Conservation (phyloP, 1,140 invertebrate genomes). For the Aradophagus sp. region DNA sequence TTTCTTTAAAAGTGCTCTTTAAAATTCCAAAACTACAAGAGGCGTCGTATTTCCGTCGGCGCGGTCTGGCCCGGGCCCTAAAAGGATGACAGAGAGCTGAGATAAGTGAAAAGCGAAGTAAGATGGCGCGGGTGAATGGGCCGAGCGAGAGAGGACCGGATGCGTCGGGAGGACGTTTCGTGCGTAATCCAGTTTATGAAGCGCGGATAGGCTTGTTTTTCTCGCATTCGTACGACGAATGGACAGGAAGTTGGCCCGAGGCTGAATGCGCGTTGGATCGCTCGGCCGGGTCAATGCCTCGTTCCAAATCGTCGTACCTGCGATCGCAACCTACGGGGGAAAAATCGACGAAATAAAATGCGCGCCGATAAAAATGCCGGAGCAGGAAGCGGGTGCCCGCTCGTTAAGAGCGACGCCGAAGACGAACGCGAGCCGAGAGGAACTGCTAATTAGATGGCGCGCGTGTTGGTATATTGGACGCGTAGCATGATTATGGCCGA, state of each 20-base stretch:
- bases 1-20: not conserved
- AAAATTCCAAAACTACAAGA: not conserved
- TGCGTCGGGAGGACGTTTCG: slow-evolving; percentile 63
- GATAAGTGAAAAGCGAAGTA: slow-evolving; percentile 62
- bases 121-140: slow-evolving; percentile 54
- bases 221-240: slow-evolving; percentile 60
- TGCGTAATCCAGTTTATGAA: slow-evolving; percentile 69
- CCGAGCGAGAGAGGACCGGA: slow-evolving; percentile 66
- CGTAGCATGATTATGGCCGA: slow-evolving; percentile 65
- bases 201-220: slow-evolving; percentile 60
- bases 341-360: slow-evolving; percentile 35
- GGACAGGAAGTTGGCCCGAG: slow-evolving; percentile 65
- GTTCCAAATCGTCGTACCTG: slow-evolving; percentile 49
- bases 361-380: slow-evolving; percentile 22
- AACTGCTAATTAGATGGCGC: slow-evolving; percentile 68
- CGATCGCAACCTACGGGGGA: slow-evolving; percentile 39
- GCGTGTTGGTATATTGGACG: slow-evolving; percentile 64
- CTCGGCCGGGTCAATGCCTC: slow-evolving; percentile 47
- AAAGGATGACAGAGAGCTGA: slow-evolving; percentile 42
- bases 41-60: slow-evolving; percentile 7
- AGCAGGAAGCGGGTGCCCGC: slow-evolving; percentile 27
- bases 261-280: slow-evolving; percentile 61
- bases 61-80: slow-evolving; percentile 52
- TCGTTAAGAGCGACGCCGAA: slow-evolving; percentile 28
- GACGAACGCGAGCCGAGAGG: slow-evolving; percentile 32